Evolutionary conservation across 2,797 vertebrate species (phyloP).

Genomic region (Anabacerthia variegaticeps): DNA sequence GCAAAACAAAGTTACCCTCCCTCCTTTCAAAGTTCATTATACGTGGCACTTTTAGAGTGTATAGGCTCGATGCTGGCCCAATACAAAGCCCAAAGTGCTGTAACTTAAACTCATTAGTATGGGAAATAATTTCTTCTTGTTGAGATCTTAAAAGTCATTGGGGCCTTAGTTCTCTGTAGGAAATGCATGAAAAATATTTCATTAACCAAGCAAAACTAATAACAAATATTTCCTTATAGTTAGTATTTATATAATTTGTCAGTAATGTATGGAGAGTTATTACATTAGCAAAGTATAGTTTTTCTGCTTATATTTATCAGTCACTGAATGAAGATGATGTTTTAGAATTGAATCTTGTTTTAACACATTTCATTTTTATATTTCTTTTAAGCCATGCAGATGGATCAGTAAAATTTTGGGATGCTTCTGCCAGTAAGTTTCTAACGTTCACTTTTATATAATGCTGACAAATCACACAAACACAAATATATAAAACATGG

Average conservation of each 20-base stretch:
- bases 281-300: neutral
- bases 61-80: neutral
- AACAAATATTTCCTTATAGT: neutral
- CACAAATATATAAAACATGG: neutral
- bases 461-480: neutral
- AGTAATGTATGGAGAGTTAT: neutral
- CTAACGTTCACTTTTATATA: slow-evolving; percentile 15
- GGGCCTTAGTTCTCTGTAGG: neutral
- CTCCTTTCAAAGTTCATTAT: neutral
- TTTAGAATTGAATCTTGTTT: slow-evolving; percentile 42
- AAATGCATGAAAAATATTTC: neutral
- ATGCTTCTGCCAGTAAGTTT: slow-evolving; percentile 97
- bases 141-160: neutral
- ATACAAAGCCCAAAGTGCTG: neutral
- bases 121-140: neutral
- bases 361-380: slow-evolving; percentile 62
- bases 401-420: slow-evolving; percentile 98
- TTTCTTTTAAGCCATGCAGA: slow-evolving; percentile 91
- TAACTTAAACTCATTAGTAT: neutral
- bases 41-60: neutral
- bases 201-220: neutral
- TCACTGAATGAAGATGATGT: neutral
- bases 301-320: neutral
- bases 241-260: neutral
- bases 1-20: neutral